Evolutionary conservation across 1,140 invertebrate species (phyloP), one percentile per base, ranked within the genome.

Genomic region (Lepidurus arcticus): DNA sequence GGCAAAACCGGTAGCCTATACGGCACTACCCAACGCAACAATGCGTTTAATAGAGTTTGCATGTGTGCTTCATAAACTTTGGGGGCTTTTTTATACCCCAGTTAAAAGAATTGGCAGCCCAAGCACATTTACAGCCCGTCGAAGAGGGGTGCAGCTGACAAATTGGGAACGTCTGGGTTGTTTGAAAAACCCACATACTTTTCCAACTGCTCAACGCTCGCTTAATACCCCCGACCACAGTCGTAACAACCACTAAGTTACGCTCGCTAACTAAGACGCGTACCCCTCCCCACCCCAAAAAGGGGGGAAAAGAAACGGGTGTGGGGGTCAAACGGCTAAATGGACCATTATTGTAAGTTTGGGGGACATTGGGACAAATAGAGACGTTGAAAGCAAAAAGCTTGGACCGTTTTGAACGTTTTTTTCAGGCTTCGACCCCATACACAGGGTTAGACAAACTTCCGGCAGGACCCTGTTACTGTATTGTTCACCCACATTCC

Each of bases 1-100:
- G 34, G 34, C 6, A 65, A 16, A 65, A 65, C 9, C 53, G 53
- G 53, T 65, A 21, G 47, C 1, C 47, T 21, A n/a, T 21, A n/a
- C 21, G 47, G 47, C 13, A 9, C 53, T 65, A 7, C 21, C 13
- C 2, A 65, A 16, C 53, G 53, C 53, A 65, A 65, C 53, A 65
- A 65, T 65, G 53, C 53, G 53, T 65, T 65, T 13, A 65, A 16
- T 21, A 34, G 34, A 13, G 21, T 65, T 65, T 21, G 53, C 53
- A 65, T 65, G 53, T 65, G 53, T 65, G 53, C n/a, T 65, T 65
- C 53, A 65, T 65, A 65, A 65, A 65, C 53, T 16, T 65, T 13
- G 9, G 10, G 53, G 21, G 53, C 53, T 7, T 65, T 65, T 34
- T 65, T n/a, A 65, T 21, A 65, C 53, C 53, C 53, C 21, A 65